A percentile compares a stretch with the other conserved stretches of the same genome.
Conservation (phyloP, 2,888 invertebrate species). For the Lysandra coridon region DNA sequence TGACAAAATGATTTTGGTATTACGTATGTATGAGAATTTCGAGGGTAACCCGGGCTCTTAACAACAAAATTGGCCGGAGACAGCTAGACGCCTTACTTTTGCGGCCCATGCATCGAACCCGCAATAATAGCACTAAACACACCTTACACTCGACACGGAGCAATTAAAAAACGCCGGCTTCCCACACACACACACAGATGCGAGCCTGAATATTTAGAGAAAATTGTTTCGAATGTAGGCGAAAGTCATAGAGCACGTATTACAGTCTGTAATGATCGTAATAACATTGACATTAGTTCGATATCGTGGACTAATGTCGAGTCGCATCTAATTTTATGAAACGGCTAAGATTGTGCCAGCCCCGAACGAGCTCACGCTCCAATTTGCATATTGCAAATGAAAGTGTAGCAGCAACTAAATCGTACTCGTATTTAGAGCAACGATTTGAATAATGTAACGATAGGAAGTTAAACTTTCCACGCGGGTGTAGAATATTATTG, state of each 20-base stretch:
- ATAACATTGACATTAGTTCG: conserved; percentile 39
- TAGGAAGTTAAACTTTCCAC: conserved; percentile 39
- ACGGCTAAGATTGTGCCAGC: conserved; percentile 36
- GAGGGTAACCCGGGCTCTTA: conserved; percentile 36
- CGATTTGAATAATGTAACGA: conserved; percentile 39
- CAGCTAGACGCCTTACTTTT: conserved; percentile 77
- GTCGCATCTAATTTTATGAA: conserved; percentile 41
- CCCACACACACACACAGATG: conserved; percentile 57
- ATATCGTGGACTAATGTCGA: not conserved
- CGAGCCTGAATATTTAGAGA: conserved; percentile 34
- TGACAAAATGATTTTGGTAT: no score
- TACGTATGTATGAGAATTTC: no score
- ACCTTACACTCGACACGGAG: conserved; percentile 56
- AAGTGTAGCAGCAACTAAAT: conserved; percentile 66
- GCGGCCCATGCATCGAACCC: conserved; percentile 64
- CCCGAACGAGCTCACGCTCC: conserved; percentile 62
- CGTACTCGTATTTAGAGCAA: conserved; percentile 56
- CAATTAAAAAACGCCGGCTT: conserved; percentile 72
- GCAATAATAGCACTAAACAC: conserved; percentile 61
- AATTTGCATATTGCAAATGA: conserved; percentile 73
- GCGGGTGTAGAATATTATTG: not conserved
- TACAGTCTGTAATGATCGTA: conserved; percentile 55
- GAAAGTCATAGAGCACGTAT: conserved; percentile 59
- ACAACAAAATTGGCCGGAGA: conserved; percentile 72
- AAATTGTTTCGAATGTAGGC: conserved; percentile 60